Percentiles rank a stretch among this genome's conserved stretches.
These are phyloP conservation scores for Lypha dubia DNA, from an alignment of 2,888 invertebrate species.

Conservation along the genomic window DNA sequence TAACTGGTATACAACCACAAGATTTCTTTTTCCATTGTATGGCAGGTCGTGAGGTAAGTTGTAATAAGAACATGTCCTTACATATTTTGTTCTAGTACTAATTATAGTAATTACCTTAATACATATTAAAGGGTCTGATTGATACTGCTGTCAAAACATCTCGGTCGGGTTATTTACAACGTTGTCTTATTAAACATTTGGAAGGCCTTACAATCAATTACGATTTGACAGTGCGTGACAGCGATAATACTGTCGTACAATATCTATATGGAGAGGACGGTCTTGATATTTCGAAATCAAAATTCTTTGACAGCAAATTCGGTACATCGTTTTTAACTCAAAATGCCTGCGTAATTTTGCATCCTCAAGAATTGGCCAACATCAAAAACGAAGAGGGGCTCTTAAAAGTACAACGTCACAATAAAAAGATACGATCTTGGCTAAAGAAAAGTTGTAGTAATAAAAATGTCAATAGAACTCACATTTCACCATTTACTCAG, in stretches of 20 bases:
- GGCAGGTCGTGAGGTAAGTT: slow-evolving; percentile 96
- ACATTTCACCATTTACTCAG: slow-evolving; percentile 84
- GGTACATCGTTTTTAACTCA: slow-evolving; percentile 92
- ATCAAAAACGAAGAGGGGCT: slow-evolving; percentile 85
- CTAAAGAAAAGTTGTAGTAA: slow-evolving; percentile 78
- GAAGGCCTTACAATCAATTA: slow-evolving; percentile 97
- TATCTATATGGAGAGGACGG: slow-evolving; percentile 97
- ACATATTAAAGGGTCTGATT: slow-evolving; percentile 90
- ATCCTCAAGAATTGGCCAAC: slow-evolving; percentile 85
- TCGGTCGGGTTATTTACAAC: slow-evolving; percentile 97
- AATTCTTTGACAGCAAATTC: slow-evolving; percentile 89
- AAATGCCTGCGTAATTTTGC: slow-evolving; percentile 88
- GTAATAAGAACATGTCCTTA: too few species aligned
- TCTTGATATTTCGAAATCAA: slow-evolving; percentile 93
- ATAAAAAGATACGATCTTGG: slow-evolving; percentile 84
- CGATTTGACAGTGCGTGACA: slow-evolving; percentile 97
- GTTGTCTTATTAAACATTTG: slow-evolving; percentile 98
- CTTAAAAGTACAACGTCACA: slow-evolving; percentile 84
- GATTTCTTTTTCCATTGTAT: slow-evolving; percentile 99
- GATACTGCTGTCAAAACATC: slow-evolving; percentile 99
- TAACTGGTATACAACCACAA: slow-evolving; percentile 99
- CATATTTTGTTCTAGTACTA: background rate
- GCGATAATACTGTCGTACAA: slow-evolving; percentile 95
- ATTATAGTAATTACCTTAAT: background rate
- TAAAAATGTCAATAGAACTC: slow-evolving; percentile 1